Evolutionary conservation across 2,888 invertebrate species (phyloP), one percentile per base, ranked within the genome.

Genomic region (Nematopogon swammerdamellus): DNA sequence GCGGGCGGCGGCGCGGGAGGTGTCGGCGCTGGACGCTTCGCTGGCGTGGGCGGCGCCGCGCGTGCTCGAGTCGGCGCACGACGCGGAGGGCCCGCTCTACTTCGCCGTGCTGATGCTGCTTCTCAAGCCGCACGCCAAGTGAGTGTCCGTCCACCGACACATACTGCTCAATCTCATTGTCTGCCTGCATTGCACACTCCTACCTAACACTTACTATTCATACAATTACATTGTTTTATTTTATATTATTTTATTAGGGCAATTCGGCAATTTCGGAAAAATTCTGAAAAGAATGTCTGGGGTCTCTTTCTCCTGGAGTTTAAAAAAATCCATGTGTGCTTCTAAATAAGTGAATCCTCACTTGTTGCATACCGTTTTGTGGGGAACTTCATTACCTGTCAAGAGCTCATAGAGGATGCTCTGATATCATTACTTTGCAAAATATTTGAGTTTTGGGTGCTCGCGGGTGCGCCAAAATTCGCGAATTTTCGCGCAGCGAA

Each of bases 61-160:
- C 48, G 85, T 87, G 84, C 71, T 95, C 20, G 95, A 95, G 64
- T 87, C 86, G 25, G 86, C 90, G 42, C 95, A 91, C 69, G 95
- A 95, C 63, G 89, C 93, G 0, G 97, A 97, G 61, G 93, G 96
- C 0, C 91, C 95, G 3, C 82, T 93, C n/a, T 97, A 94, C 73
- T 93, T 89, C 85, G 75, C 87, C 49, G 87, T 90, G 3, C 83
- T 97, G 64, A 88, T 91, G 49, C 71, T 95, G 43, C 84, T 94
- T 51, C 75, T 97, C 44, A 86, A 91, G 62, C 86, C 92, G 18
- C 88, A 86, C 5, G 81, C 82, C 47, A 76, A 74, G 80, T 80
- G 43, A 59, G 70, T 64, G 47, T 18, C 20, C 19, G 16, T 18
- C 16, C 11, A 36, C 5, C 25, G 25, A 4, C 29, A n/a, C n/a